A percentile compares a stretch with the other conserved stretches of the same genome.
Conservation (phyloP, 2,113 vertebrate genomes). For the Sapajus apella region DNA sequence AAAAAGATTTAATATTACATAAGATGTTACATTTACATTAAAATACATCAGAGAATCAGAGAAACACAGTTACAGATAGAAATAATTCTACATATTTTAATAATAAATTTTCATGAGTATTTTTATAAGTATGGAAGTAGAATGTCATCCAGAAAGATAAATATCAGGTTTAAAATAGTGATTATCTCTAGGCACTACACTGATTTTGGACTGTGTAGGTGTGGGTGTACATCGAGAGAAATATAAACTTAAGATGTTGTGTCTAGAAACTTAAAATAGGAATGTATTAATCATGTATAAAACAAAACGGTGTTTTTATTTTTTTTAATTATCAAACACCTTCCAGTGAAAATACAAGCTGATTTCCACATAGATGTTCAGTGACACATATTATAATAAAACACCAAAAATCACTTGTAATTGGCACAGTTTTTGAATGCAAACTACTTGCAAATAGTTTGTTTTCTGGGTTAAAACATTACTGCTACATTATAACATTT, state of each 20-base stretch:
- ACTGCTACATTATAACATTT: not conserved
- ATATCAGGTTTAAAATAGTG: not conserved
- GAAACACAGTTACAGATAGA: not conserved
- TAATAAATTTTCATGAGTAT: not conserved
- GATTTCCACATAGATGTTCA: constrained; percentile 33
- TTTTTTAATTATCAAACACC: not conserved
- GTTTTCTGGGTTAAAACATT: not conserved
- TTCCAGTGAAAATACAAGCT: constrained; percentile 7
- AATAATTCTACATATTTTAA: not conserved
- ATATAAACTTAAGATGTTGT: not conserved
- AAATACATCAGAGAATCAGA: not conserved
- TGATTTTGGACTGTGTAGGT: not conserved
- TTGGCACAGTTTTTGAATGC: not conserved
- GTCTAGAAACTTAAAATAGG: constrained; percentile 2
- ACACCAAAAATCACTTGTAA: constrained; percentile 12
- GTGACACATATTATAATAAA: not conserved
- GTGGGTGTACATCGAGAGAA: not conserved
- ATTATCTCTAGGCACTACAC: not conserved
- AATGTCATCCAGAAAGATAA: not conserved
- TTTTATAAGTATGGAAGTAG: not conserved
- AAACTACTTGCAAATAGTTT: constrained; percentile 8
- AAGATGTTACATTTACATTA: not conserved
- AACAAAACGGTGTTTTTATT: not conserved
- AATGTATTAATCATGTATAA: not conserved
- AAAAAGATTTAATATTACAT: not conserved